Evolutionary conservation across 2,888 invertebrate genomes (phyloP).

Genomic region (Patella caerulea): DNA sequence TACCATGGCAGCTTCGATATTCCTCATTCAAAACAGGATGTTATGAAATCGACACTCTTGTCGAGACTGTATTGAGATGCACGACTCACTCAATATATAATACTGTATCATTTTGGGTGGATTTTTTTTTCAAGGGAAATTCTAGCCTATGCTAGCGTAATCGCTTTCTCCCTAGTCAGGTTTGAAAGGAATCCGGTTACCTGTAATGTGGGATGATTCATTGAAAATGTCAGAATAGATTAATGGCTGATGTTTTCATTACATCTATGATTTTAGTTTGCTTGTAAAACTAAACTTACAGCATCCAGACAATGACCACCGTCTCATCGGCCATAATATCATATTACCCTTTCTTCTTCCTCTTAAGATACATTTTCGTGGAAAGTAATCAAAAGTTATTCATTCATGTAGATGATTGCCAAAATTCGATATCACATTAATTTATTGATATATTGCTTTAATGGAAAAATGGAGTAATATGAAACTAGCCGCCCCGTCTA

Average conservation of each 20-base stretch:
- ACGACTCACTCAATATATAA: no score
- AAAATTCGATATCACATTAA: constrained; percentile 10
- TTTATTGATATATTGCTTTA: constrained; percentile 11
- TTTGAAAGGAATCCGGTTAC: constrained; percentile 33
- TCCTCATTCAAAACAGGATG: constrained; percentile 20
- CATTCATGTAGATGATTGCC: constrained; percentile 18
- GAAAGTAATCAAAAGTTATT: constrained; percentile 26
- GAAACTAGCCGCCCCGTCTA: not conserved
- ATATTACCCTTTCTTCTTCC: constrained; percentile 16
- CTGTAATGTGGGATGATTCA: constrained; percentile 41
- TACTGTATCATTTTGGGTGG: not conserved
- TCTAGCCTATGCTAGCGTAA: constrained; percentile 13
- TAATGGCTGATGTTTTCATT: constrained; percentile 46
- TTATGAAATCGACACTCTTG: constrained; percentile 21
- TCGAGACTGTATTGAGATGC: no score
- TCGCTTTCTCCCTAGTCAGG: constrained; percentile 20
- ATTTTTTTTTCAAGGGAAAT: not conserved
- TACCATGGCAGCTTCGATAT: constrained; percentile 2
- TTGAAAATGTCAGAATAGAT: constrained; percentile 41
- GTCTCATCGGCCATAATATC: constrained; percentile 17
- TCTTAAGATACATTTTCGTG: not conserved
- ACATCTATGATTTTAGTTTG: constrained; percentile 26
- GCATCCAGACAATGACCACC: constrained; percentile 17
- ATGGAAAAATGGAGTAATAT: constrained; percentile 3
- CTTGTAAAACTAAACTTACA: constrained; percentile 11